Evolutionary conservation across 2,888 invertebrate species (phyloP).

Genomic region (Halictus quadricinctus): DNA sequence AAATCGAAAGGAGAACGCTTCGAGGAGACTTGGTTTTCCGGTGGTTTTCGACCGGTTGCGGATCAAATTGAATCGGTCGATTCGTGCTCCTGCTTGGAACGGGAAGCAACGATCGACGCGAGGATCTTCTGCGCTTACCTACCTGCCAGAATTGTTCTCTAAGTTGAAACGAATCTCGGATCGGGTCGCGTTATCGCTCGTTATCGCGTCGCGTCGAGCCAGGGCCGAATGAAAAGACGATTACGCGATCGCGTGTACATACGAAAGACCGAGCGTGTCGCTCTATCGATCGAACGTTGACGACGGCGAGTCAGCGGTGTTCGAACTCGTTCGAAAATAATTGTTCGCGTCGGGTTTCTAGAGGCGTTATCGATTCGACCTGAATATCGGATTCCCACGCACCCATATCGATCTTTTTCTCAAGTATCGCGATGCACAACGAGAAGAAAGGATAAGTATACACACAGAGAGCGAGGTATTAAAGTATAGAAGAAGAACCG

Average conservation of each 20-base stretch:
- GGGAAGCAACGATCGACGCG: conserved; percentile 56
- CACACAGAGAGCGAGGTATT: conserved; percentile 54
- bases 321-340: not conserved
- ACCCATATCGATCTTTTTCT: conserved; percentile 36
- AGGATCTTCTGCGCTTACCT: conserved; percentile 74
- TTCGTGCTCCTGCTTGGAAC: conserved; percentile 37
- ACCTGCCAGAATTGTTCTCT: conserved; percentile 61
- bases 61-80: not conserved
- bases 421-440: conserved; percentile 35
- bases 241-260: conserved; percentile 3
- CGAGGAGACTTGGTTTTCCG: not conserved
- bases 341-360: conserved; percentile 31
- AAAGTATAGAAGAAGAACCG: conserved; percentile 59
- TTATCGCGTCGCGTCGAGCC: not conserved
- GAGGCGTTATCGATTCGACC: conserved; percentile 51
- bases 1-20: conserved; percentile 9
- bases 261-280: conserved; percentile 1
- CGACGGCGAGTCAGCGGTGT: not conserved
- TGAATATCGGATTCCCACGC: conserved; percentile 57
- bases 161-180: conserved; percentile 45
- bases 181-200: conserved; percentile 49
- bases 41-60: not conserved
- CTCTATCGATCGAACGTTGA: conserved; percentile 9
- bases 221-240: not conserved
- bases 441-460: conserved; percentile 47